Evolutionary conservation across 2,797 vertebrate species (phyloP).

Genomic region (Muscicapa comitata): DNA sequence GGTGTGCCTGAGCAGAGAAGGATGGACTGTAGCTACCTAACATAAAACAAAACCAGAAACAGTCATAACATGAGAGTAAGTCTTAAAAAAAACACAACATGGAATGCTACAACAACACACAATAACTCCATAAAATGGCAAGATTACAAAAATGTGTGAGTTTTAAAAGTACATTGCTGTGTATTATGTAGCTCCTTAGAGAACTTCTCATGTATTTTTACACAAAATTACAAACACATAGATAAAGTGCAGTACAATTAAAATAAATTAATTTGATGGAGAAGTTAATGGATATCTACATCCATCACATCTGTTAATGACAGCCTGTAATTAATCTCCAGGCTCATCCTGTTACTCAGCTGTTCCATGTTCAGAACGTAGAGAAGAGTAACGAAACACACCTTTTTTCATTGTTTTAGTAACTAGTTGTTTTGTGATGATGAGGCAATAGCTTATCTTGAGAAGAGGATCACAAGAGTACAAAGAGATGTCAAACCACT

Average conservation of each 20-base stretch:
- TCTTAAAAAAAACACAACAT: neutral
- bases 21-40: conserved; percentile 82
- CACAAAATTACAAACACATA: neutral
- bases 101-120: neutral
- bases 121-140: neutral
- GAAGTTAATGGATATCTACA: neutral
- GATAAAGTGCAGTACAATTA: neutral
- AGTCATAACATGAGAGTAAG: neutral
- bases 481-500: neutral
- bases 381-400: neutral
- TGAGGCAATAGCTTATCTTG: neutral
- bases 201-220: neutral
- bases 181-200: neutral
- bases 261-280: neutral
- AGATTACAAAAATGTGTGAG: neutral
- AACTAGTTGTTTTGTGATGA: neutral
- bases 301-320: neutral
- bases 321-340: neutral
- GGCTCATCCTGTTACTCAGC: neutral
- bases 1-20: conserved; percentile 85
- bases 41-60: conserved; percentile 11
- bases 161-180: neutral
- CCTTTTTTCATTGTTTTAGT: neutral
- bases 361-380: neutral
- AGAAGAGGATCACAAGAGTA: neutral